Conservation (phyloP, 2,113 vertebrate genomes). For the Capricornis sumatraensis region DNA sequence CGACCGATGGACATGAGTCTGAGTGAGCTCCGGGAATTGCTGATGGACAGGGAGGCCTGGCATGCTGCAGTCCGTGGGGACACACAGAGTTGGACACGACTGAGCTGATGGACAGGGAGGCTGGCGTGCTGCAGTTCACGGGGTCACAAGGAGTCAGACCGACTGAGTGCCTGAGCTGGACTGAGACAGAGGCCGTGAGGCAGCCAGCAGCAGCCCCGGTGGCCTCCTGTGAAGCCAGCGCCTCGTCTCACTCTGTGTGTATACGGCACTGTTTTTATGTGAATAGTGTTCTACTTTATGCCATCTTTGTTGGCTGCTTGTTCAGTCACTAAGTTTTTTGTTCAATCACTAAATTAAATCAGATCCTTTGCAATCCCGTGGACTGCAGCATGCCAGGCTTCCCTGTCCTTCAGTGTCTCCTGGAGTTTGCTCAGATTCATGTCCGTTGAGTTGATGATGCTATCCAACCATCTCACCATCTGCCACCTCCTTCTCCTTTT, state of each 20-base stretch:
- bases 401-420: neutral
- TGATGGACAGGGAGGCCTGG: neutral
- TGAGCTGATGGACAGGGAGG: neutral
- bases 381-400: neutral
- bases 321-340: neutral
- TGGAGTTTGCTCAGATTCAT: accelerated
- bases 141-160: neutral
- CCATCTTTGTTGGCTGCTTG: neutral
- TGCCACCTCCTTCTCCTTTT: neutral
- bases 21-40: neutral
- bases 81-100: too few species aligned
- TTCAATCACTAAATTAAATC: accelerated
- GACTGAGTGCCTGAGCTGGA: neutral
- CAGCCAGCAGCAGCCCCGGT: neutral
- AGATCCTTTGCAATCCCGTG: neutral
- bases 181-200: neutral
- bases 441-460: neutral
- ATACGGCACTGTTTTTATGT: neutral
- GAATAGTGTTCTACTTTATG: neutral
- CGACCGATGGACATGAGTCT: neutral
- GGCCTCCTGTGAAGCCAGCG: neutral
- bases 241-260: too few species aligned
- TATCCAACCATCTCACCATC: neutral
- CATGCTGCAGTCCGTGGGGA: too few species aligned
- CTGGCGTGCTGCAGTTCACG: too few species aligned